Conservation (phyloP, 2,113 vertebrate genomes). For the Hyla sarda region DNA sequence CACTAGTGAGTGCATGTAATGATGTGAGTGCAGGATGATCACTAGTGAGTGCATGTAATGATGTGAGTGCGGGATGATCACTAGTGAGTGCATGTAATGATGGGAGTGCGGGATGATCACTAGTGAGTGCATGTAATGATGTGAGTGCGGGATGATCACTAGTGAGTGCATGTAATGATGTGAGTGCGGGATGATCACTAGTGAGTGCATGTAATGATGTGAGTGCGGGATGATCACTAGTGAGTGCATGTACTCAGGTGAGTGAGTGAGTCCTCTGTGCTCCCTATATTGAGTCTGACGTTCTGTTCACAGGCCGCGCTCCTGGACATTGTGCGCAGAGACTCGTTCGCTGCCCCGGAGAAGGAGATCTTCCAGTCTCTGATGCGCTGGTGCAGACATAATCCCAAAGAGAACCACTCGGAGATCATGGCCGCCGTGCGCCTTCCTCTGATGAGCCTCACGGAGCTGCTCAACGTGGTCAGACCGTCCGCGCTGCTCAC, state of each 20-base stretch:
- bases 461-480: slow-evolving; percentile 94
- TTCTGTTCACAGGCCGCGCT: slow-evolving; percentile 79
- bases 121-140: no score
- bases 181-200: no score
- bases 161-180: no score
- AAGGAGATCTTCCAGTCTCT: slow-evolving; percentile 96
- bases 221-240: background rate
- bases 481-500: slow-evolving; percentile 89
- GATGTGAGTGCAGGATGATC: no score
- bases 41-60: no score
- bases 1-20: no score
- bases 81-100: no score
- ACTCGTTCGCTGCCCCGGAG: slow-evolving; percentile 94
- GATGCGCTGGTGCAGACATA: slow-evolving; percentile 92
- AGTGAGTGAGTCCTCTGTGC: background rate
- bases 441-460: slow-evolving; percentile 94
- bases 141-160: no score
- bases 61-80: no score
- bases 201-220: no score
- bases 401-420: slow-evolving; percentile 79
- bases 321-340: slow-evolving; percentile 86
- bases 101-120: no score
- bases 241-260: no score
- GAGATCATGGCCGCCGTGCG: slow-evolving; percentile 95
- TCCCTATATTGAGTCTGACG: background rate